These are phyloP conservation scores for Sarcophaga carnaria DNA, from an alignment of 2,888 invertebrate species.

Conservation along the genomic window DNA sequence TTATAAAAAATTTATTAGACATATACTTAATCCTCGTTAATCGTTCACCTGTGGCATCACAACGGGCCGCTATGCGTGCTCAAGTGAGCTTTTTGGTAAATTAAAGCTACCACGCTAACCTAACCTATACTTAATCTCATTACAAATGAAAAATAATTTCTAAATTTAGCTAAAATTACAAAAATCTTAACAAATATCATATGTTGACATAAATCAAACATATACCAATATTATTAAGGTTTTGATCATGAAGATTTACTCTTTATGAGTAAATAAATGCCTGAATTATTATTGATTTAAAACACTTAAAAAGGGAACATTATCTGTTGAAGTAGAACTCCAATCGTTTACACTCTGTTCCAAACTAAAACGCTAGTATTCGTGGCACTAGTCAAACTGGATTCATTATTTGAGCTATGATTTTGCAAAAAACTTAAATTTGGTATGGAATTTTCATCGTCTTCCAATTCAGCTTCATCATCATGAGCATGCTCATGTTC, in stretches of 20 bases:
- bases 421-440: conserved; percentile 79
- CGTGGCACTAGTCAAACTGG: conserved; percentile 80
- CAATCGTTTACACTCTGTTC: conserved; percentile 78
- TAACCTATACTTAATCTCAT: too few species aligned
- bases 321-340: conserved; percentile 69
- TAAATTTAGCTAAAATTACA: conserved; percentile 69
- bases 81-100: too few species aligned
- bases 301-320: conserved; percentile 59
- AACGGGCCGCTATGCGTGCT: too few species aligned
- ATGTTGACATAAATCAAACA: too few species aligned
- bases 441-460: conserved; percentile 75
- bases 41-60: too few species aligned
- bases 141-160: too few species aligned
- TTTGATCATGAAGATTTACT: background rate
- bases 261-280: conserved; percentile 6
- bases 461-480: conserved; percentile 53
- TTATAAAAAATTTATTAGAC: too few species aligned
- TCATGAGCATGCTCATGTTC: conserved; percentile 45
- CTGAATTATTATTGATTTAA: conserved; percentile 46
- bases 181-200: too few species aligned
- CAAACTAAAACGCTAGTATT: conserved; percentile 80
- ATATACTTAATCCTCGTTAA: conserved; percentile 71
- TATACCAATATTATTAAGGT: too few species aligned
- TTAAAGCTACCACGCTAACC: too few species aligned
- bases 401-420: conserved; percentile 79